Evolutionary conservation across 2,888 invertebrate species (phyloP).

Genomic region (Imbricaverruca yamaguchii): DNA sequence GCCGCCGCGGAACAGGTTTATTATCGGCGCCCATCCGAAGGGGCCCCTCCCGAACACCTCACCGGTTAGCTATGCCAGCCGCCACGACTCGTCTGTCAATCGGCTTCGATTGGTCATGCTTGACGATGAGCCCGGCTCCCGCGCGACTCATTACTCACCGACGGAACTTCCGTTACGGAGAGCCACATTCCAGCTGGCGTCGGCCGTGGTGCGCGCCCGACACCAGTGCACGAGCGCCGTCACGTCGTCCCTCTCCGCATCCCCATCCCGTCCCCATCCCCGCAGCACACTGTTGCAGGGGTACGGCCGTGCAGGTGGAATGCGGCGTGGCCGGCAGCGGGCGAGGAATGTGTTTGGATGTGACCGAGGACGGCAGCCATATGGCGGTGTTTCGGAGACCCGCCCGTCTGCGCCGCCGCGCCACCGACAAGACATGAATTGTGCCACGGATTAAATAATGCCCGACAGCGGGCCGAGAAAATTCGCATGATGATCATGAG

Average conservation of each 20-base stretch:
- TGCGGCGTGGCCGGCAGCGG: too few relatives aligned
- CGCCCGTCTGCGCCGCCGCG: background rate
- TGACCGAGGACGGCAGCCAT: too few relatives aligned
- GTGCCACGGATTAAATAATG: conserved; percentile 8
- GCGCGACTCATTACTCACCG: background rate
- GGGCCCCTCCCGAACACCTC: background rate
- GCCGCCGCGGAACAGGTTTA: background rate
- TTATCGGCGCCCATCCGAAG: background rate
- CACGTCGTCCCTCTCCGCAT: background rate
- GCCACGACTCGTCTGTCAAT: background rate
- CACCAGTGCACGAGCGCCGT: background rate
- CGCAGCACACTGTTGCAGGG: too few relatives aligned
- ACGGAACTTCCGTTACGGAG: background rate
- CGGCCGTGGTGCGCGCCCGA: background rate
- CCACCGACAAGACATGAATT: background rate
- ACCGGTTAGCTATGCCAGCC: background rate
- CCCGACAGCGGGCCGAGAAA: background rate
- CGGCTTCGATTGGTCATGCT: background rate
- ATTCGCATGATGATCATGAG: background rate
- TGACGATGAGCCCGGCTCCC: background rate
- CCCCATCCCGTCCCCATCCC: background rate
- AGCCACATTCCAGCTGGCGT: background rate
- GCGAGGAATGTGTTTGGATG: too few relatives aligned
- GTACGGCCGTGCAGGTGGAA: too few relatives aligned
- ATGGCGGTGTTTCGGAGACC: too few relatives aligned